phyloP scores from a whole-genome alignment of 2,888 invertebrate genomes.

The Schizotus pectinicornis region DNA sequence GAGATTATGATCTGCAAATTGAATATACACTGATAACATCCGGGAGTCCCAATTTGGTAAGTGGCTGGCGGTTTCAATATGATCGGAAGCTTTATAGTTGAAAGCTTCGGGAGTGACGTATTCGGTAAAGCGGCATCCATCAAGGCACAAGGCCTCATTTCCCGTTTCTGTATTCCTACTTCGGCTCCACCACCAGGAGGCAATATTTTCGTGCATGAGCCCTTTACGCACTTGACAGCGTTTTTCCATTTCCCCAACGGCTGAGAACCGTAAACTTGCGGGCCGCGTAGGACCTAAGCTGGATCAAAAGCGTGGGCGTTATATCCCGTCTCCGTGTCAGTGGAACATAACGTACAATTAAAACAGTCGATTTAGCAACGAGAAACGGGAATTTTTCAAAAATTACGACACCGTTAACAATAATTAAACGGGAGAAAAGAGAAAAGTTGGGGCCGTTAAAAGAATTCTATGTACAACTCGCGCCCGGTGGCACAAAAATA shows the following conservation, averaged over 20 bases:
- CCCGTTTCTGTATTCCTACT: conserved; percentile 21
- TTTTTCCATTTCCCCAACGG: conserved; percentile 29
- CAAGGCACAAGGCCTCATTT: conserved; percentile 25
- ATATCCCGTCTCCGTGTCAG: neutral
- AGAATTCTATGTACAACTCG: too few species aligned
- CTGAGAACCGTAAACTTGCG: conserved; percentile 2
- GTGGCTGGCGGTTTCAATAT: conserved; percentile 26
- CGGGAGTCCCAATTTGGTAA: conserved; percentile 29
- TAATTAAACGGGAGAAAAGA: too few species aligned
- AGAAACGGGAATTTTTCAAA: neutral
- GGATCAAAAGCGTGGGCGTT: too few species aligned
- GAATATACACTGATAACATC: conserved; percentile 22
- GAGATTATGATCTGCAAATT: neutral
- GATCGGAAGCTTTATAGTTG: conserved; percentile 28
- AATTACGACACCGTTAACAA: neutral
- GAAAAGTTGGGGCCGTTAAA: too few species aligned
- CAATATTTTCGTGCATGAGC: conserved; percentile 30
- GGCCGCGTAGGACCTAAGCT: neutral
- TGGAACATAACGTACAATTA: neutral
- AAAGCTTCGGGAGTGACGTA: conserved; percentile 24
- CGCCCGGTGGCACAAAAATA: too few species aligned
- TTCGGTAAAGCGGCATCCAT: conserved; percentile 28
- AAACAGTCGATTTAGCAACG: neutral
- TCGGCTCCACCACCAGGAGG: conserved; percentile 13
- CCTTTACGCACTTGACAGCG: conserved; percentile 28